Evolutionary conservation across 2,888 invertebrate species (phyloP).

Genomic region (Cetonia aurata): DNA sequence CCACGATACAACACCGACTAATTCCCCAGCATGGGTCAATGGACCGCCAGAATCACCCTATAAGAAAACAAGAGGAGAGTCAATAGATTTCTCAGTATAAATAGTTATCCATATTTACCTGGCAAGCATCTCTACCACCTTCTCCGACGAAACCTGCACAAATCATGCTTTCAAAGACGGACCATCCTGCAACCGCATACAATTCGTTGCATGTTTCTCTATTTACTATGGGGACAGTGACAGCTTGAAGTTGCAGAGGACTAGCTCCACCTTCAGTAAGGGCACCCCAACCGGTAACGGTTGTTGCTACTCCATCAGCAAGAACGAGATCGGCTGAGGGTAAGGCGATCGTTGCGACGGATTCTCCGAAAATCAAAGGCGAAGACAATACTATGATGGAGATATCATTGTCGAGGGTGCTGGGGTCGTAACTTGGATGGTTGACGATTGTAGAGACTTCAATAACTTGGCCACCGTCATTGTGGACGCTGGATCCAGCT

Average conservation of each 20-base stretch:
- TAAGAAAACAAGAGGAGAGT: neutral
- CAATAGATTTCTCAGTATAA: no score
- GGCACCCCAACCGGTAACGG: constrained; percentile 50
- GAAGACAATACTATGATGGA: neutral
- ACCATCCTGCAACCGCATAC: constrained; percentile 31
- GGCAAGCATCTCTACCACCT: constrained; percentile 50
- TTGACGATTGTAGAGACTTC: neutral
- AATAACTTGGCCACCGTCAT: constrained; percentile 42
- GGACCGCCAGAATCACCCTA: constrained; percentile 60
- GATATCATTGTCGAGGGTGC: constrained; percentile 2
- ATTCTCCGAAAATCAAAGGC: neutral
- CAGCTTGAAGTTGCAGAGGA: constrained; percentile 46
- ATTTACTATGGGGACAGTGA: constrained; percentile 46
- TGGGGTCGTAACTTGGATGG: neutral
- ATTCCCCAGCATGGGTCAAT: constrained; percentile 50
- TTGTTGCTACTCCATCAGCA: constrained; percentile 30
- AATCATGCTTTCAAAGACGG: constrained; percentile 49
- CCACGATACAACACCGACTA: constrained; percentile 58
- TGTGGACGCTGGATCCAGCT: constrained; percentile 41
- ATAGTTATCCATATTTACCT: constrained; percentile 25
- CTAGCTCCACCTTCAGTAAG: constrained; percentile 40
- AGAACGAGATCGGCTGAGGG: constrained; percentile 28
- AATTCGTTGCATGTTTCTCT: constrained; percentile 42
- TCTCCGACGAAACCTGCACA: constrained; percentile 49
- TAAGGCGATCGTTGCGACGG: constrained; percentile 34